These are phyloP conservation scores for Eristalis intricaria DNA, from an alignment of 2,888 invertebrate genomes.

Conservation along the genomic window DNA sequence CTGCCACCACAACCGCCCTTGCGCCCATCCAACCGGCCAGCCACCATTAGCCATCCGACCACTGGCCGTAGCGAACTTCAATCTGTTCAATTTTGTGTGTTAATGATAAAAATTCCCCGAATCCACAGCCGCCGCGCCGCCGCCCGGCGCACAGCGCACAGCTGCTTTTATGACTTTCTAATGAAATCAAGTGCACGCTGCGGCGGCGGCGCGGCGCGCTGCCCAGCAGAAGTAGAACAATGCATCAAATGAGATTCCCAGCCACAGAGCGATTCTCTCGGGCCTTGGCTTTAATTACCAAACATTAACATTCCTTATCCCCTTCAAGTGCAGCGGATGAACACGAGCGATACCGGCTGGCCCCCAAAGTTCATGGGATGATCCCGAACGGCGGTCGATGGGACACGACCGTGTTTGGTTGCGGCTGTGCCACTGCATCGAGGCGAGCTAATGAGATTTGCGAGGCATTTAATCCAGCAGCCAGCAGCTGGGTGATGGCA, in stretches of 20 bases:
- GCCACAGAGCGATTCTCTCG: neutral
- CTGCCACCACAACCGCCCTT: neutral
- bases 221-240: neutral
- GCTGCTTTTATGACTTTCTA: neutral
- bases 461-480: neutral
- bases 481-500: neutral
- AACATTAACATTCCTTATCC: neutral
- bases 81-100: neutral
- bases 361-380: neutral
- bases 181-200: neutral
- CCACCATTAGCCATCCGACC: neutral
- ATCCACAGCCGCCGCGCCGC: neutral
- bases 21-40: neutral
- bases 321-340: neutral
- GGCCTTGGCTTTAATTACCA: neutral
- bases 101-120: neutral
- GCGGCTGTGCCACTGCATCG: too few relatives aligned
- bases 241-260: neutral
- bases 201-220: neutral
- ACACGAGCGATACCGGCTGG: neutral
- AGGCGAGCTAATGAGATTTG: neutral
- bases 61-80: neutral
- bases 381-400: neutral
- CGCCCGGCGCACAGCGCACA: neutral
- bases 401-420: neutral